A percentile compares a stretch with the other conserved stretches of the same genome.
phyloP scores from a whole-genome alignment of 2,888 invertebrate genomes.

The Ochropacha duplaris region DNA sequence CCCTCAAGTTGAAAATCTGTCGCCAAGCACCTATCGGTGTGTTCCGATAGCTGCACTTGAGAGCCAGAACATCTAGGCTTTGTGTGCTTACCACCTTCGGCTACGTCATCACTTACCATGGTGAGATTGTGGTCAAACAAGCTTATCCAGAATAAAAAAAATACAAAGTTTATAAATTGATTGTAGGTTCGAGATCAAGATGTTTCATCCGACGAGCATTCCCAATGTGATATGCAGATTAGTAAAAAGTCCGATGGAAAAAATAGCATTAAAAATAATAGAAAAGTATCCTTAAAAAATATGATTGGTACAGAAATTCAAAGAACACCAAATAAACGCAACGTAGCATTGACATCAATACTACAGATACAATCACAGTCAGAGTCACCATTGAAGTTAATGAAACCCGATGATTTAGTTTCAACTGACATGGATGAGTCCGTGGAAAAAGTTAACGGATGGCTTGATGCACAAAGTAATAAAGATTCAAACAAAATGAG shows the following conservation, averaged over 20 bases:
- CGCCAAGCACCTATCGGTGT: too few relatives aligned
- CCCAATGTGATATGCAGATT: background rate
- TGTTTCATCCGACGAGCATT: slow-evolving; percentile 19
- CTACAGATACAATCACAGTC: slow-evolving; percentile 22
- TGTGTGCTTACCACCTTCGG: too few relatives aligned
- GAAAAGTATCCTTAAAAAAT: background rate
- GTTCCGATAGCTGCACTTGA: too few relatives aligned
- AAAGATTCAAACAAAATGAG: background rate
- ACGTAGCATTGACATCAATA: slow-evolving; percentile 53
- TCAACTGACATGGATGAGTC: slow-evolving; percentile 16
- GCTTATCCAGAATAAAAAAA: too few relatives aligned
- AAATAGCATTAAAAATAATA: background rate
- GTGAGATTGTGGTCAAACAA: too few relatives aligned
- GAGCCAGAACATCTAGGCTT: too few relatives aligned
- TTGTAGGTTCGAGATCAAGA: slow-evolving; percentile 44
- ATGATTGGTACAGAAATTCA: background rate
- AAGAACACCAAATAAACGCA: slow-evolving; percentile 33
- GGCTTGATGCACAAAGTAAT: slow-evolving; percentile 19
- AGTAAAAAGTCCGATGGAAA: background rate
- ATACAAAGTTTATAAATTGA: background rate
- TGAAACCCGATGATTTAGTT: slow-evolving; percentile 40
- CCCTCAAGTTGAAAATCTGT: too few relatives aligned
- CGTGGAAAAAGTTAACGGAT: slow-evolving; percentile 32
- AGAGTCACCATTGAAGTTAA: slow-evolving; percentile 14
- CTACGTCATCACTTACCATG: too few relatives aligned